phyloP scores from a whole-genome alignment of 2,113 vertebrate species.

The Phylloscopus trochilus region DNA sequence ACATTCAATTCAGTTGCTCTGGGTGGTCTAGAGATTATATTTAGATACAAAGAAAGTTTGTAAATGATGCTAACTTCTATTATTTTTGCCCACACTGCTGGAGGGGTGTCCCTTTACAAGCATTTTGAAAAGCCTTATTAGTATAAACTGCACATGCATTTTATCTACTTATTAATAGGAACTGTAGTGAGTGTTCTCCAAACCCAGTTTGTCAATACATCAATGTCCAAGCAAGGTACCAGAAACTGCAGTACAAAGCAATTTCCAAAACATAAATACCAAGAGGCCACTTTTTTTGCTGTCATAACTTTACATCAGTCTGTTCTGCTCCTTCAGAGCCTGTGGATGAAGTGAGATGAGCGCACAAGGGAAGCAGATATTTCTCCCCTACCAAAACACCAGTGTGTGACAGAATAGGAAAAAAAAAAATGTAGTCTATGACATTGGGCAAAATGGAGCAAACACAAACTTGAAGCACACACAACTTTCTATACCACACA shows the following conservation, averaged over 20 bases:
- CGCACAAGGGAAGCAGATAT: not conserved
- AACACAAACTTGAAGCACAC: fast-evolving
- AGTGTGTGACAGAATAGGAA: not conserved
- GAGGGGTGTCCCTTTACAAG: not conserved
- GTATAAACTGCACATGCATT: not conserved
- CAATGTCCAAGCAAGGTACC: not conserved
- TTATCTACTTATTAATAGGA: not conserved
- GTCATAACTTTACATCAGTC: not conserved
- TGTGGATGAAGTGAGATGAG: not conserved
- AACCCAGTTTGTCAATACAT: not conserved
- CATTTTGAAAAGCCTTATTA: not conserved
- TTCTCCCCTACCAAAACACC: not conserved
- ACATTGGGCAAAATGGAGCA: not conserved
- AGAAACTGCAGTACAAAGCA: not conserved
- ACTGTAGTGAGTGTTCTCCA: not conserved
- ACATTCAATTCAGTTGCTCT: not conserved
- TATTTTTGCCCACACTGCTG: not conserved
- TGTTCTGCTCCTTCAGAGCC: not conserved
- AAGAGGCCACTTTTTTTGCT: not conserved
- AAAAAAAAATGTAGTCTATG: not conserved
- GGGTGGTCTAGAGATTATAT: not conserved
- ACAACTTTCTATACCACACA: not conserved
- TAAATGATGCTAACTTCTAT: not conserved
- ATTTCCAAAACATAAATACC: not conserved
- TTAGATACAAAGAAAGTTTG: not conserved